Conservation (phyloP, 2,113 vertebrate species). For the Otocyon megalotis region DNA sequence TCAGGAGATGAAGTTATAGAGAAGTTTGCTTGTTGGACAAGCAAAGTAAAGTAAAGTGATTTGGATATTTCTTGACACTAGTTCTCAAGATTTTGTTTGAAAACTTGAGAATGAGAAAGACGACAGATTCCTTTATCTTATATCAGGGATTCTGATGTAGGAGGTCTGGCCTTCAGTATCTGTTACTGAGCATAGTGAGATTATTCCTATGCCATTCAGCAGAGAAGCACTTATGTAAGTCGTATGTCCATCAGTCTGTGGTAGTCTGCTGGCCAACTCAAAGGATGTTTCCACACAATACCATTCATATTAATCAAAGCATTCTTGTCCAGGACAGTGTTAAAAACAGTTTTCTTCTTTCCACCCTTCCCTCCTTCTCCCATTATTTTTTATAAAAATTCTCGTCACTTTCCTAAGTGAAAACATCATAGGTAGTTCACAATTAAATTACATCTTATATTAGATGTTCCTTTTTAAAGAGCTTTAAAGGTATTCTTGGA, state of each 20-base stretch:
- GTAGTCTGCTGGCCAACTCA: background rate
- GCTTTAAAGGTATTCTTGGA: background rate
- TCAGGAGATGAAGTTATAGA: background rate
- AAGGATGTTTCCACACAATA: background rate
- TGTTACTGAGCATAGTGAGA: background rate
- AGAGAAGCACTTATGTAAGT: background rate
- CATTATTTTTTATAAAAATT: background rate
- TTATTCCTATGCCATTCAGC: background rate
- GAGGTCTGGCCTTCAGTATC: background rate
- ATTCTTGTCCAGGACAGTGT: background rate
- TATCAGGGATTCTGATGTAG: background rate
- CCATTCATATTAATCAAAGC: background rate
- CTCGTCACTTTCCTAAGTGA: background rate
- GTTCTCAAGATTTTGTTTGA: background rate
- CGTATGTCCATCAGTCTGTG: background rate
- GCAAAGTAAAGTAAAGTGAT: background rate
- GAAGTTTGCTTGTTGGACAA: background rate
- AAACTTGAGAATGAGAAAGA: background rate
- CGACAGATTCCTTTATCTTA: background rate
- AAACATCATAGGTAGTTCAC: background rate
- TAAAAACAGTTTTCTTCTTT: background rate
- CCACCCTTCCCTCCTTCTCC: no score
- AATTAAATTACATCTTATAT: background rate
- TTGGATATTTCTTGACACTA: constrained; percentile 5
- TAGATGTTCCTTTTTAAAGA: background rate